Percentiles rank a stretch among this genome's conserved stretches.
phyloP scores from a whole-genome alignment of 2,113 vertebrate genomes.

The Paradoxurus hermaphroditus region DNA sequence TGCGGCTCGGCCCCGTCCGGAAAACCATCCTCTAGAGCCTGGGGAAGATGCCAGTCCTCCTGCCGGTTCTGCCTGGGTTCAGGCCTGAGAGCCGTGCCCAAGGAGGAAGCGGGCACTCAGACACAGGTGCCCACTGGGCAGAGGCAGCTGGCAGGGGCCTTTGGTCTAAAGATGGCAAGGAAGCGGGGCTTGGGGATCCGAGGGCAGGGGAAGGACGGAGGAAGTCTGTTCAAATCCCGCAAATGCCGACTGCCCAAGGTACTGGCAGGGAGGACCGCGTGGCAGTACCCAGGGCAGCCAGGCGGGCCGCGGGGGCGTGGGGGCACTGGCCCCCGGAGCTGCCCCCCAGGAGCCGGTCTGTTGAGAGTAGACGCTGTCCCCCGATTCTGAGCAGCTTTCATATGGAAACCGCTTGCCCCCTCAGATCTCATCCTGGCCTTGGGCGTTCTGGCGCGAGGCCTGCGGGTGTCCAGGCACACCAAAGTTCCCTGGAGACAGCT shows the following conservation, averaged over 20 bases:
- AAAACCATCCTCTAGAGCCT: background rate
- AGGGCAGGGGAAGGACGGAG: background rate
- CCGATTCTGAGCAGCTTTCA: rapidly evolving
- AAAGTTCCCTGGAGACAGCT: constrained; percentile 92
- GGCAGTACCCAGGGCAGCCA: rapidly evolving
- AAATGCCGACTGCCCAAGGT: no score
- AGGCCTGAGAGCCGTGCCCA: rapidly evolving
- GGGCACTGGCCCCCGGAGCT: rapidly evolving
- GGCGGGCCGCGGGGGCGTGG: background rate
- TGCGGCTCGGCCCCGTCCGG: rapidly evolving
- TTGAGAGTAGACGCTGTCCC: rapidly evolving
- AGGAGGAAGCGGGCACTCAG: background rate
- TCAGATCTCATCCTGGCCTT: constrained; percentile 89
- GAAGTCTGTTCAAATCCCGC: background rate
- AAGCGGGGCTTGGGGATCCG: background rate
- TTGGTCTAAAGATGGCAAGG: background rate
- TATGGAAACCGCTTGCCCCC: background rate
- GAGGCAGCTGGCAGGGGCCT: no score
- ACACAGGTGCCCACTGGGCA: rapidly evolving
- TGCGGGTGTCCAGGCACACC: constrained; percentile 83
- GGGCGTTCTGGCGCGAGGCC: constrained; percentile 84
- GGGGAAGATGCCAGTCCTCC: background rate
- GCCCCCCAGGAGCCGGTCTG: no score
- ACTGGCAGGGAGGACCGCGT: rapidly evolving
- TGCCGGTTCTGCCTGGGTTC: rapidly evolving